Base-by-base conservation (phyloP, 2,113 vertebrate genomes). In the Meleagris gallopavo region DNA sequence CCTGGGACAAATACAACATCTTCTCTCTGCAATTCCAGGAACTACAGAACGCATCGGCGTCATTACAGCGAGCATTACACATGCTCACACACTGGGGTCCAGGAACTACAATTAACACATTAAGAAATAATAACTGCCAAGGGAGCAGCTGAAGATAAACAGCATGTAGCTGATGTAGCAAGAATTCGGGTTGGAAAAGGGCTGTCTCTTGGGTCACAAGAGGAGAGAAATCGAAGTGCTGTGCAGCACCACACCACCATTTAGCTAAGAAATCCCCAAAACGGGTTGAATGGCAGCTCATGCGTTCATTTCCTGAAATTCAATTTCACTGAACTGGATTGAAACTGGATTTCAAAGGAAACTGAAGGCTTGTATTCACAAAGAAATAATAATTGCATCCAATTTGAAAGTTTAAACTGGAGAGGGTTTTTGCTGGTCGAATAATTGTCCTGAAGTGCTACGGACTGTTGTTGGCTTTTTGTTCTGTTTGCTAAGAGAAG, bases 91-190 rank as follows among this genome's bases (percentile, higher is more conserved):
- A 43, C 4, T 16, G 96, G 83, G 74, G 92, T 91, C 77, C 88
- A 93, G 94, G 87, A 89, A 69, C 79, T 93, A 89, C 97, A 97
- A 96, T 95, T 94, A 97, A 96, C 92, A 90, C 88, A 92, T 96
- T 97, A 96, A 96, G 96, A 94, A 97, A 95, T 96, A 96, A 97
- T 79, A 97, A 94, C 61, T 94, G 90, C 91, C 95, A 96, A 94
- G 96, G 93, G 91, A 97, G 82, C 96, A 94, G 91, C 85, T 67
- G 43, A 93, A 96, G 75, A 94, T 88, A 90, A 96, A 96, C 82
- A 95, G 94, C 81, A 77, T 76, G 81, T 55, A 96, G 93, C 90
- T 94, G 79, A 92, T 85, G 74, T 62, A 86, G 74, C 91, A 97
- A 85, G 92, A 94, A 91, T 71, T 81, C 50, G 85, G 64, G 71